Base-by-base conservation (phyloP, 2,888 invertebrate species). In the Drosophila acutilabella region DNA sequence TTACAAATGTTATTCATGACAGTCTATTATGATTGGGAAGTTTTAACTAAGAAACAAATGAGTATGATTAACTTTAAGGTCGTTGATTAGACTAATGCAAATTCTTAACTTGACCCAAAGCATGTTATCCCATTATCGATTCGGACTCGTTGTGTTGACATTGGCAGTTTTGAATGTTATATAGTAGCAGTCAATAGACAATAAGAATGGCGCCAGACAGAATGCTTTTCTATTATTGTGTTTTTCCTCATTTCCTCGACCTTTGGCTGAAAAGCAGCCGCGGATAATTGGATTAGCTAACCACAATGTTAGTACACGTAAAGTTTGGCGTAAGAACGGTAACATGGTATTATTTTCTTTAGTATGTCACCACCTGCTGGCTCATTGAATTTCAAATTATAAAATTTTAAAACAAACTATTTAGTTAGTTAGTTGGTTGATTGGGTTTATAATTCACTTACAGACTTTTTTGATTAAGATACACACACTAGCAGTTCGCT, bases 381-480 rank as follows among this genome's bases (percentile, higher is more conserved):
- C 72, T 80, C 77, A 87, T 78, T 82, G 78, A 74, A 69, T 77
- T 53, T 83, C 50, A 45, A 66, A 44, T 62, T 30, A 47, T 33
- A 41, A 41, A 26, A 30, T 41, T 62, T 30, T 47, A 26, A 41
- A 41, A 26, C 38, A 23, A 38, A 36, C 36, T 23, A 20, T 14
- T 40, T 38, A 60, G 51, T 68, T 20, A 47, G 56, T 36, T 36
- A 66, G 57, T 71, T 58, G 54, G 48, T 70, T 66, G 57, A 50
- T 71, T 58, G 52, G 66, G 62, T 66, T 70, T 54, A 54, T 30
- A 30, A 30, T 79, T 73, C 83, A 83, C 72, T 72, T 87, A 73
- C 70, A 84, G 88, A 84, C 75, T 88, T 84, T 86, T 89, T 90
- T 91, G 45, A 89, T 91, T 90, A 87, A 90, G 89, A 90, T 89